Evolutionary conservation across 2,113 vertebrate genomes (phyloP), one percentile per base, ranked within the genome.

Genomic region (Albula glossodonta): DNA sequence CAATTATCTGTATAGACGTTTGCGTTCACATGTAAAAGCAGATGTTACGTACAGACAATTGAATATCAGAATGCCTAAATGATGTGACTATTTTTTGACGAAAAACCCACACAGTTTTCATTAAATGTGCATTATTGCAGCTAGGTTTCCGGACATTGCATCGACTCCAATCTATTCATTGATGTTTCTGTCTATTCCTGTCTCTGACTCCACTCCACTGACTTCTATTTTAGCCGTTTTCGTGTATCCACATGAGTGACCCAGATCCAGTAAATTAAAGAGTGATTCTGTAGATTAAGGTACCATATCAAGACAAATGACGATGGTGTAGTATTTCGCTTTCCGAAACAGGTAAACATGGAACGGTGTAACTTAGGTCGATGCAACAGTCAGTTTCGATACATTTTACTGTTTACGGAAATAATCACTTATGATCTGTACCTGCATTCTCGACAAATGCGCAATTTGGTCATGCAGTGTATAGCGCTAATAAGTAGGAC

Each of bases 171-270:
- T 87, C 90, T 81, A 87, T 86, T 84, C 17, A 86, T 41, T 80
- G 89, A 86, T 8, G 17, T 85, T 86, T 88, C 89, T 10, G 8
- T 89, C 87, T 81, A 82, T 89, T 91, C 90, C 77, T 60, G 56
- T 81, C 84, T 84, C 83, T 87, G 51, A 88, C 70, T 74, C 22
- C n/a, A 66, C 60, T 74, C 10, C 70, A 25, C 7, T 31, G 22
- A 31, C 8, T 74, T 74, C 22, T 87, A 83, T 87, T 80, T 86
- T 78, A 83, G 78, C 15, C 53, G 66, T 90, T 84, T 88, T 89
- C 83, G 83, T 92, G 90, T 91, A 91, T 92, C 70, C 91, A 86
- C 88, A 4, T 78, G 90, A 82, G 86, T 92, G 92, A 92, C 92
- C 93, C 90, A 91, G 83, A 93, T 94, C 85, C 53, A 81, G 81